These are phyloP conservation scores for Agriopis aurantiaria DNA, from an alignment of 2,888 invertebrate species.

Conservation along the genomic window DNA sequence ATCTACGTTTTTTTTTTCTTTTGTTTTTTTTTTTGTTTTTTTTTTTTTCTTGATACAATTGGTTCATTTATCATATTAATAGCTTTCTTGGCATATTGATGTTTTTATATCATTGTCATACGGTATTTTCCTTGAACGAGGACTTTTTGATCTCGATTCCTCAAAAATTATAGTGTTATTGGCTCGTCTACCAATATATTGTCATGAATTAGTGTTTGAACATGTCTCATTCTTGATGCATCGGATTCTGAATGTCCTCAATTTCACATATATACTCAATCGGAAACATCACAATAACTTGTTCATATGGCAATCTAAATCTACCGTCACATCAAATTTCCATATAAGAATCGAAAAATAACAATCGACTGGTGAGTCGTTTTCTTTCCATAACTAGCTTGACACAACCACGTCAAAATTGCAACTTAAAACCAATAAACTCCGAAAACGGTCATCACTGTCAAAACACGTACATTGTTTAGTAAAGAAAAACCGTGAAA, in stretches of 20 bases:
- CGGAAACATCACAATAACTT: neutral
- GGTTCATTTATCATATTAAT: slow-evolving; percentile 4
- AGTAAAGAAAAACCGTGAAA: neutral
- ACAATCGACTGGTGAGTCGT: neutral
- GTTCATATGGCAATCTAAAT: neutral
- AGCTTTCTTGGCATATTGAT: neutral
- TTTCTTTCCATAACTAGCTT: neutral
- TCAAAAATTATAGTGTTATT: neutral
- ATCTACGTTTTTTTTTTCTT: neutral
- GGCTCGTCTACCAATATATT: slow-evolving; percentile 1
- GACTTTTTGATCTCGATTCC: neutral
- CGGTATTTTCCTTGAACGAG: neutral
- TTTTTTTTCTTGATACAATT: neutral
- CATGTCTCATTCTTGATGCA: neutral
- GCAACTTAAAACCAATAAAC: no score
- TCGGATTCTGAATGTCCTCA: neutral
- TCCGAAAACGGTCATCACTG: no score
- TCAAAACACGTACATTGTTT: neutral
- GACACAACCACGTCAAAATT: no score
- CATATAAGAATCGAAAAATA: neutral
- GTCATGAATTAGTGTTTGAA: neutral
- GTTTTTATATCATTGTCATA: neutral
- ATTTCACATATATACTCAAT: neutral
- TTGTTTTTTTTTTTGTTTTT: no score
- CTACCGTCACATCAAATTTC: neutral